These are phyloP conservation scores for Ichneumoninae sp. DNA, from an alignment of 2,888 invertebrate species.

Conservation along the genomic window DNA sequence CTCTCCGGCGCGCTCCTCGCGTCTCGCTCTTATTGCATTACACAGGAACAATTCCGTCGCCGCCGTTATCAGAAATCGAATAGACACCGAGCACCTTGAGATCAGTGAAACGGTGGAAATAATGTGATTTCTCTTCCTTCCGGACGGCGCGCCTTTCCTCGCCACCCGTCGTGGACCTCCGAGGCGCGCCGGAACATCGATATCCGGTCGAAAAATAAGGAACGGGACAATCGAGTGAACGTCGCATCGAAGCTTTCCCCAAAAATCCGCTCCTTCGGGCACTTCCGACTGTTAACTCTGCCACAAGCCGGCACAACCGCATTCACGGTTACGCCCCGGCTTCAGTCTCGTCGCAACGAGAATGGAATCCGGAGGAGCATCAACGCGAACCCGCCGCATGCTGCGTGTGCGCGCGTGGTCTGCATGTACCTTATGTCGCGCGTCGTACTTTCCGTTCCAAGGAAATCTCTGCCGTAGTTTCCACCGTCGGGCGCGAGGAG, in stretches of 20 bases:
- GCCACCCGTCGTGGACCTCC: neutral
- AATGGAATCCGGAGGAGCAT: conserved; percentile 9
- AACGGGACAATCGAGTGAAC: conserved; percentile 36
- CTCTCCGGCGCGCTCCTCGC: neutral
- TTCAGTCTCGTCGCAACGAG: neutral
- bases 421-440: conserved; percentile 28
- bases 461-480: conserved; percentile 43
- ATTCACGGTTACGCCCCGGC: neutral
- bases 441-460: conserved; percentile 15
- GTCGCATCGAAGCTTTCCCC: conserved; percentile 20
- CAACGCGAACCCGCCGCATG: conserved; percentile 18
- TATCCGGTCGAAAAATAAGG: conserved; percentile 16
- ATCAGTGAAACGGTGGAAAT: conserved; percentile 21
- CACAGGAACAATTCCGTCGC: neutral
- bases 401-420: conserved; percentile 10
- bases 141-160: neutral
- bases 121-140: conserved; percentile 32
- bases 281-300: neutral
- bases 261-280: neutral
- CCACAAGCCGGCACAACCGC: conserved; percentile 8
- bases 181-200: conserved; percentile 11
- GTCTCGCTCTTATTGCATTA: conserved; percentile 13
- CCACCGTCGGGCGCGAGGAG: neutral
- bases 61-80: conserved; percentile 32
- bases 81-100: neutral